Base-by-base conservation (phyloP, 23 tunicate species). In the Diplosoma virens region DNA sequence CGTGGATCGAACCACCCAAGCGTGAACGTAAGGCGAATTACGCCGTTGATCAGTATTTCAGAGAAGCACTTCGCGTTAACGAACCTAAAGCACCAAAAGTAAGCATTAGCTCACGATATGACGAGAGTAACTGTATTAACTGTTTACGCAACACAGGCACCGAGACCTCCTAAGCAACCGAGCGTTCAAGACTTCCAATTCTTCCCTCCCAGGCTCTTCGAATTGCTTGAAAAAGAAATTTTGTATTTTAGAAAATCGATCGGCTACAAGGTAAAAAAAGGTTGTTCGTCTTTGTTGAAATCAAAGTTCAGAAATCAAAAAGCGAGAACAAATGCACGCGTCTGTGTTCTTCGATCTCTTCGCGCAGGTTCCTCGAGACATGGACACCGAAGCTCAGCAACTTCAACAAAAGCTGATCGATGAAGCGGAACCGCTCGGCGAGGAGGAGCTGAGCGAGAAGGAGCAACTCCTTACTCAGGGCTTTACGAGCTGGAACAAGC, bases 1-100 rank as follows among this genome's bases (percentile, higher is more conserved):
- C 90, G 17, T 94, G 99, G 99, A 94, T 94, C 33, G 99, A 94
- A 75, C 99, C 99, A 0, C 99, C 99, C 0, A 94, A 94, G 47
- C 79, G 99, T 2, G 99, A 94, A 47, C 52, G 99, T 29, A 94
- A 94, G 48, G 99, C 99, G 9, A 94, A 94, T 69, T 94, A 94
- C 37, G 95, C 95, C 17, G 99, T 94, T 55, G 99, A 94, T 58
- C 99, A 94, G 59, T 94, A 94, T 52, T 94, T 87, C 91, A 73
- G 94, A 27, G 99, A 94, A 60, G 99, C 99, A 17, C 89, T 94
- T 22, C 67, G 99, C 20, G 84, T 80, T 47, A 87, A 82, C 37
- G 97, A 92, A 45, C 97, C 97, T 24, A 92, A 92, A 60, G 87
- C 93, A n/a, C 93, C 97, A 20, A 92, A 92, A 82, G 94, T 87